Percentiles rank a stretch among this genome's conserved stretches.
phyloP scores from a whole-genome alignment of 2,797 vertebrate species.

The Lindbergichthys nudifrons region DNA sequence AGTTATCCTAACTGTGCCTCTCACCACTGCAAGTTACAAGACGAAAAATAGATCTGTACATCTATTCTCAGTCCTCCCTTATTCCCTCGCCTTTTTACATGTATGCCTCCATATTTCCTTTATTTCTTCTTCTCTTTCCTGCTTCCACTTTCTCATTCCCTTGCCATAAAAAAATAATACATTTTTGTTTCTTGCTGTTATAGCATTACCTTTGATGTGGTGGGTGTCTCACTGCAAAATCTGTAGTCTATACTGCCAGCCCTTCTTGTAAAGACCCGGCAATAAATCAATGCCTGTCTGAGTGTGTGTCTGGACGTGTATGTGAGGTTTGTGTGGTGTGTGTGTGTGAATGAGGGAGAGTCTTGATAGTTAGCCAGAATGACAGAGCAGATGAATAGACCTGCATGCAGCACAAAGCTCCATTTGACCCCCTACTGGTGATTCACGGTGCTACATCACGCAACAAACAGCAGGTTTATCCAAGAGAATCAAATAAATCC shows the following conservation, averaged over 20 bases:
- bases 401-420: constrained; percentile 45
- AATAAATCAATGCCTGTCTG: constrained; percentile 66
- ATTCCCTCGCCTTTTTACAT: constrained; percentile 13
- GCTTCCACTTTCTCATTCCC: constrained; percentile 15
- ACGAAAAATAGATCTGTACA: constrained; percentile 12
- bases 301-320: constrained; percentile 39
- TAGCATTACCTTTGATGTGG: constrained; percentile 40
- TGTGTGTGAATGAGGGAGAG: constrained; percentile 33
- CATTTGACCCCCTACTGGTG: constrained; percentile 53
- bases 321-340: constrained; percentile 37
- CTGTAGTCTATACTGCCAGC: constrained; percentile 40
- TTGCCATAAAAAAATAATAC: constrained; percentile 1
- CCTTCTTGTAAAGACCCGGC: constrained; percentile 49
- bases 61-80: neutral
- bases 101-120: constrained; percentile 8
- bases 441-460: constrained; percentile 34
- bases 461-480: constrained; percentile 12
- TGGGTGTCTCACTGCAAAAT: constrained; percentile 40
- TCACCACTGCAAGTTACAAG: constrained; percentile 3
- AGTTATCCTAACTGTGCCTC: constrained; percentile 29
- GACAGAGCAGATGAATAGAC: constrained; percentile 50
- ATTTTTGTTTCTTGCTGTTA: constrained; percentile 21
- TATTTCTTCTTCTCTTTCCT: neutral
- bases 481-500: neutral
- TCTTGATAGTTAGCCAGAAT: constrained; percentile 43